These are phyloP conservation scores for Pterostichus madidus DNA, from an alignment of 2,888 invertebrate genomes.

Conservation along the genomic window DNA sequence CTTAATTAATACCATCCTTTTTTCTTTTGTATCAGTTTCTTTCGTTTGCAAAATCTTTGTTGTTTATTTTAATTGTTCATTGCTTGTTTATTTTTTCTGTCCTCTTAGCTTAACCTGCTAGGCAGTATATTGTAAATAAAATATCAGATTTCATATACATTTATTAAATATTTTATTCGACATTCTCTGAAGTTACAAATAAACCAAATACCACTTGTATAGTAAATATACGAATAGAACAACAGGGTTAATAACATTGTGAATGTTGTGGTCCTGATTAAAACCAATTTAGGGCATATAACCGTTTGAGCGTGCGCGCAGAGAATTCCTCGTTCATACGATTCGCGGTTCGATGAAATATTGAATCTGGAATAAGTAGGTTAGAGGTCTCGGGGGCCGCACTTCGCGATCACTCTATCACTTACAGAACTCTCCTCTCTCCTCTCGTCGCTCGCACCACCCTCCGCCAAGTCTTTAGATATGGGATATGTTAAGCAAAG, in stretches of 20 bases:
- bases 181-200: too few relatives aligned
- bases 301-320: neutral
- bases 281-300: neutral
- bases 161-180: too few relatives aligned
- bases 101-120: too few relatives aligned
- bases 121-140: too few relatives aligned
- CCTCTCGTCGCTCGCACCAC: neutral
- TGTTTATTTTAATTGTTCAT: too few relatives aligned
- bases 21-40: too few relatives aligned
- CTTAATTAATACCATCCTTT: too few relatives aligned
- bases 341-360: slow-evolving; percentile 70
- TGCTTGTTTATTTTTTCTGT: too few relatives aligned
- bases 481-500: slow-evolving; percentile 72
- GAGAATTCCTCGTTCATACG: neutral
- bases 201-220: too few relatives aligned
- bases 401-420: slow-evolving; percentile 72
- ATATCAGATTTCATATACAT: too few relatives aligned
- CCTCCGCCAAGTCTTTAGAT: slow-evolving; percentile 70
- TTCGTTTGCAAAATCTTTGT: too few relatives aligned
- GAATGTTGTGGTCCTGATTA: neutral
- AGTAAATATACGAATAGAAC: too few relatives aligned
- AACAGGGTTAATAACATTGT: neutral
- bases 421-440: slow-evolving; percentile 69
- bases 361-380: slow-evolving; percentile 72
- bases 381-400: slow-evolving; percentile 71